These are phyloP conservation scores for Brachymystax lenok DNA, from an alignment of 2,797 vertebrate genomes.

Conservation along the genomic window DNA sequence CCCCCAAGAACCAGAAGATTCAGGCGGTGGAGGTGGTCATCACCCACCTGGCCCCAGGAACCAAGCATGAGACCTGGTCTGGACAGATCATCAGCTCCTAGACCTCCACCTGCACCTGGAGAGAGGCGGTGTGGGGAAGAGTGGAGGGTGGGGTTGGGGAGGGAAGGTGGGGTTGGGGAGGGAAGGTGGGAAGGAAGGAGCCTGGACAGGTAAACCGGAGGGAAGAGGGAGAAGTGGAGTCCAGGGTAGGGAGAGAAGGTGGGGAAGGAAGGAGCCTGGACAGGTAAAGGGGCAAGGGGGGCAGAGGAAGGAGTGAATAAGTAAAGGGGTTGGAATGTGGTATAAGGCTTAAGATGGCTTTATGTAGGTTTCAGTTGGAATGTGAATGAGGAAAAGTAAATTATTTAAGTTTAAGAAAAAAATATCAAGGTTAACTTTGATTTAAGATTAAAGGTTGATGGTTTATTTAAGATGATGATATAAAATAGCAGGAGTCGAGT, in stretches of 20 bases:
- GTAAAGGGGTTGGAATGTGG: slow-evolving; percentile 19
- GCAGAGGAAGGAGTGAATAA: slow-evolving; percentile 57
- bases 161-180: background rate
- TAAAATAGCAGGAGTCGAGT: slow-evolving; percentile 19
- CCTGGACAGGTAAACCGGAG: slow-evolving; percentile 14
- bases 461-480: slow-evolving; percentile 28
- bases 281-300: slow-evolving; percentile 16
- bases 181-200: background rate
- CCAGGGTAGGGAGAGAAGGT: slow-evolving; percentile 9
- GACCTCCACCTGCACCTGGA: slow-evolving; percentile 33
- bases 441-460: background rate
- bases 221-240: background rate
- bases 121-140: slow-evolving; percentile 1
- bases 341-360: slow-evolving; percentile 34
- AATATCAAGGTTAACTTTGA: no score
- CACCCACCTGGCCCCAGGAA: slow-evolving; percentile 91
- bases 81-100: slow-evolving; percentile 95
- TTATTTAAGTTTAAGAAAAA: slow-evolving; percentile 13
- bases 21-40: slow-evolving; percentile 96
- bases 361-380: slow-evolving; percentile 36
- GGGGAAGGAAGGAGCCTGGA: background rate
- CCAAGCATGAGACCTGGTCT: slow-evolving; percentile 97
- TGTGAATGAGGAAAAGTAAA: slow-evolving; percentile 27
- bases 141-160: background rate
- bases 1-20: slow-evolving; percentile 98